Base-by-base conservation (phyloP, 1,140 invertebrate genomes). In the Aphelenchoides fujianensis region DNA sequence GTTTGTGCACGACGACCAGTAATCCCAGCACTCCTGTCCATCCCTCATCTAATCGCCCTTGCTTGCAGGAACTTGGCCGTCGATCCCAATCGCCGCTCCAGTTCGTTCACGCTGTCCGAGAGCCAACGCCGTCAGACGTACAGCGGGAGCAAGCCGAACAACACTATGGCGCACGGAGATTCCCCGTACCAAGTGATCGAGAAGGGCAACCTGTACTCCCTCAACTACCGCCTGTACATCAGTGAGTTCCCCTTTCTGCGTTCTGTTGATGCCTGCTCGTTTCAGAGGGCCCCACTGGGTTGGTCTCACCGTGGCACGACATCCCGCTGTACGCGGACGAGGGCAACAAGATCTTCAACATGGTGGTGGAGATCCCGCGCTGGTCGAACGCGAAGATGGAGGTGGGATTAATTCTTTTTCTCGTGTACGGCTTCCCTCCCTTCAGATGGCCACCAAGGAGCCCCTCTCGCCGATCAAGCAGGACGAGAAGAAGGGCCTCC, bases 301-400 rank as follows among this genome's bases (percentile, higher is more conserved):
- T 91, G 28, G 90, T 98, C 80, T 97, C 95, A 12, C 95, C 96
- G 9, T 90, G 98, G 85, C 97, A 98, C 88, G 96, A 98, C 87
- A 97, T 98, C 88, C 95, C 96, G 16, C 86, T 98, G 54, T 91
- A 90, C 86, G 91, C 91, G 54, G 90, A 95, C 86, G 88, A 89
- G 61, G 86, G 87, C 1, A 90, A 90, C 74, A 91, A 92, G 84
- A 86, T 91, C 52, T 90, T 91, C 76, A 95, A 99, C 86, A 98
- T 98, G 95, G 89, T 99, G 72, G 95, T 99, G 9, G 97, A 99
- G 87, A 91, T 99, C 77, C 96, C 97, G 71, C 88, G 97, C 84
- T 99, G 96, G 96, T 93, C 92, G 68, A 98, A 98, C 88, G 94
- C 94, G 66, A 99, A 98, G 88, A 98, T 99, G 95, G 96, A 98